Percentiles rank a stretch among this genome's conserved stretches.
Conservation (phyloP, 2,113 vertebrate genomes). For the Lophius piscatorius region DNA sequence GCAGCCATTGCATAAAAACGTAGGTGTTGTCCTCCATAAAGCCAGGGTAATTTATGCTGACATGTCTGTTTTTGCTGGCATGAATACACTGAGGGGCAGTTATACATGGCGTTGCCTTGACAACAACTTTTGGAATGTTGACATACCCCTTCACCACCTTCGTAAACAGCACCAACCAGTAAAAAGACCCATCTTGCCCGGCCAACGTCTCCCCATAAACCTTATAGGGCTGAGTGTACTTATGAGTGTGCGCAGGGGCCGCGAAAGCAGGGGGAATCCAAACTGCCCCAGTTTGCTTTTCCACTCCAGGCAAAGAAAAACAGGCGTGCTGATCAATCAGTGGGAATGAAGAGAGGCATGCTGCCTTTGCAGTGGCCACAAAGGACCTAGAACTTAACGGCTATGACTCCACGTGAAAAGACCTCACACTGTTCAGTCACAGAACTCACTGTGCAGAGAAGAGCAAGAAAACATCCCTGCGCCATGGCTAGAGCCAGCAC, state of each 20-base stretch:
- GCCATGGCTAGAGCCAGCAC: slow-evolving; percentile 37
- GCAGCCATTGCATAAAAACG: slow-evolving; percentile 19
- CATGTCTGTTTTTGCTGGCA: slow-evolving; percentile 49
- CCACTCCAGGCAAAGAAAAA: slow-evolving; percentile 70
- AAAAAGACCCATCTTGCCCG: slow-evolving; percentile 56
- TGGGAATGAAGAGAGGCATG: slow-evolving; percentile 67
- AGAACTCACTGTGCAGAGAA: slow-evolving; percentile 59
- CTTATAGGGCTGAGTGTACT: slow-evolving; percentile 28
- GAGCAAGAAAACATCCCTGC: slow-evolving; percentile 60
- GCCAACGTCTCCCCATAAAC: slow-evolving; percentile 65
- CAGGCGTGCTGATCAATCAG: slow-evolving; percentile 66
- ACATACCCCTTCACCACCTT: slow-evolving; percentile 57
- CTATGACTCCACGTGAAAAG: slow-evolving; percentile 54
- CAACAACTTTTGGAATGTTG: slow-evolving; percentile 69
- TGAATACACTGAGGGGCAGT: slow-evolving; percentile 45
- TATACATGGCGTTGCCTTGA: slow-evolving; percentile 54
- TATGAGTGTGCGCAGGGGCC: slow-evolving; percentile 38
- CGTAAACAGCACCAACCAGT: slow-evolving; percentile 58
- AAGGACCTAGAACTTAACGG: no score
- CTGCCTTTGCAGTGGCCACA: slow-evolving; percentile 52
- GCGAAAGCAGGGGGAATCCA: slow-evolving; percentile 52
- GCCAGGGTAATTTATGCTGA: slow-evolving; percentile 39
- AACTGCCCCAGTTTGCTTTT: slow-evolving; percentile 68
- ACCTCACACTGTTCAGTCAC: slow-evolving; percentile 61
- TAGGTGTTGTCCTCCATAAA: slow-evolving; percentile 40